phyloP scores from a whole-genome alignment of 2,113 vertebrate species.

The Raja brachyura region DNA sequence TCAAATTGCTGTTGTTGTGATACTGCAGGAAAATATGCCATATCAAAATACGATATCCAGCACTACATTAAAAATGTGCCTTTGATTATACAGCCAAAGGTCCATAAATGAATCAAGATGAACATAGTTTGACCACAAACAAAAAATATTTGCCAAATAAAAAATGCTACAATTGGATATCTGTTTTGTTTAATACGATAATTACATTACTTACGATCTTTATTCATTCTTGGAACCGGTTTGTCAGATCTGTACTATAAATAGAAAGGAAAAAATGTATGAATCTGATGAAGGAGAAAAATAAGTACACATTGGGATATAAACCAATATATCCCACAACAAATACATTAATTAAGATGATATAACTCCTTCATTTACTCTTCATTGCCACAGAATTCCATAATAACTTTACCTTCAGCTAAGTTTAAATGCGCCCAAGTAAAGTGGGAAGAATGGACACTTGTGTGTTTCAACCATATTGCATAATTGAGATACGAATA shows the following conservation, averaged over 20 bases:
- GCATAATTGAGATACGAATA: neutral
- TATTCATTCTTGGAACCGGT: neutral
- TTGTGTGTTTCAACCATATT: neutral
- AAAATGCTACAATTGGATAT: neutral
- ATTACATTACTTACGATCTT: neutral
- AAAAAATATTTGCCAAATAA: neutral
- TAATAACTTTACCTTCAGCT: neutral
- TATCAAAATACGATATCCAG: neutral
- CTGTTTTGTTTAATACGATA: neutral
- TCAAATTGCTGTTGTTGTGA: neutral
- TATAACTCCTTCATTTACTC: neutral
- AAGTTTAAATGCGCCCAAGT: neutral
- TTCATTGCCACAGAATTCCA: too few relatives aligned
- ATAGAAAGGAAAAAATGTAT: neutral
- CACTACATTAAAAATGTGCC: neutral
- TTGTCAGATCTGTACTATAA: neutral
- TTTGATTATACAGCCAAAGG: neutral
- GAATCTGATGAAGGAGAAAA: neutral
- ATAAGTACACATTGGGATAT: neutral
- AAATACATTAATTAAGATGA: neutral
- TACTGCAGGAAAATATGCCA: neutral
- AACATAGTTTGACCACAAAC: neutral
- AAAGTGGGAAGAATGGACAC: neutral
- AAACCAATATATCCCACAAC: too few relatives aligned
- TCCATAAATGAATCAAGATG: neutral